Conservation (phyloP, 2,888 invertebrate genomes). For the Belgica antarctica region DNA sequence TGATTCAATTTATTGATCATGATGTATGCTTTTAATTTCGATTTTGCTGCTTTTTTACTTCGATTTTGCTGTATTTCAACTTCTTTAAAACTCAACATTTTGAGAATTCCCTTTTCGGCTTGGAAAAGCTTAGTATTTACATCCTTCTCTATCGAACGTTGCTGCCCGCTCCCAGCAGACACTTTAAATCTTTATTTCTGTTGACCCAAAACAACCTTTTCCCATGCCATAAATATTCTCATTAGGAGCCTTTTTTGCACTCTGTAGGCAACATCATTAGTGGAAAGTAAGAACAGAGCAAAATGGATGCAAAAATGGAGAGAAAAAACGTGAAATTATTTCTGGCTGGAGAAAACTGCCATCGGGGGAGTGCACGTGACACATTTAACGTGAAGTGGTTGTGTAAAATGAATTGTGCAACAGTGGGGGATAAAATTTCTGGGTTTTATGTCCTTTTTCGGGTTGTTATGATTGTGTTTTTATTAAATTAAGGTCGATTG, state of each 20-base stretch:
- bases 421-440: too few species aligned
- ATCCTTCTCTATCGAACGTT: background rate
- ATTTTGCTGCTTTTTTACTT: background rate
- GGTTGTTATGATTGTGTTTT: too few species aligned
- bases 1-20: constrained; percentile 22
- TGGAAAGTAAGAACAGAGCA: background rate
- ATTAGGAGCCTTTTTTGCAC: constrained; percentile 27
- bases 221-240: constrained; percentile 28
- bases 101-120: background rate
- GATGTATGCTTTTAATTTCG: constrained; percentile 12
- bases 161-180: background rate
- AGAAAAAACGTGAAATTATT: too few species aligned
- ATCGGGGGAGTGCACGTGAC: too few species aligned
- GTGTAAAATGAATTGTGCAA: too few species aligned
- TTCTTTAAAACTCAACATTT: constrained; percentile 6
- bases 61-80: background rate
- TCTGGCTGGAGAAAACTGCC: too few species aligned
- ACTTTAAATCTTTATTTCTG: constrained; percentile 24
- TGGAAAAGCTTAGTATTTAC: constrained; percentile 19
- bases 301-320: background rate
- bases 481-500: too few species aligned
- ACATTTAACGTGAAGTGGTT: too few species aligned
- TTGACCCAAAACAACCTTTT: constrained; percentile 30
- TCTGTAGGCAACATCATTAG: constrained; percentile 24
- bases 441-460: too few species aligned